A percentile compares a stretch with the other conserved stretches of the same genome.
phyloP scores from a whole-genome alignment of 1,140 invertebrate genomes.

The Nymphalis io region DNA sequence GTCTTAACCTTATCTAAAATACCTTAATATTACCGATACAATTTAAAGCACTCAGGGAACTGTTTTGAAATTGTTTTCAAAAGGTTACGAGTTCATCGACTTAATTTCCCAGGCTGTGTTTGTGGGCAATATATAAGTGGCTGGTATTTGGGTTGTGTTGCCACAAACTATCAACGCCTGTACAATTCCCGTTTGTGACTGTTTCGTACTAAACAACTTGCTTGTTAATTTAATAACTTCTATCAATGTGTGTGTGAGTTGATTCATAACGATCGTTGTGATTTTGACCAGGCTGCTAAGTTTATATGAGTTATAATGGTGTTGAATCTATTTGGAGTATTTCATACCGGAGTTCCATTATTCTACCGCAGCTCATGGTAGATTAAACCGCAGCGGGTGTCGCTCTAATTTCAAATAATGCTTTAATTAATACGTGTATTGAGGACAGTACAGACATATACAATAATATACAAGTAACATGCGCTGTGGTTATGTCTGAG shows the following conservation, averaged over 20 bases:
- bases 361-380: constrained; percentile 35
- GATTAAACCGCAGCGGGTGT: constrained; percentile 41
- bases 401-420: constrained; percentile 42
- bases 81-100: constrained; percentile 4
- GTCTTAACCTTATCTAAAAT: background rate
- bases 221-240: background rate
- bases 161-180: constrained; percentile 3
- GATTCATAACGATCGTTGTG: background rate
- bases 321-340: constrained; percentile 27
- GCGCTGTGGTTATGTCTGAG: no score
- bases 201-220: background rate
- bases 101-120: constrained; percentile 12
- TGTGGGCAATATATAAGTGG: background rate
- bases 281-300: background rate
- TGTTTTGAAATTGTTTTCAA: constrained; percentile 1
- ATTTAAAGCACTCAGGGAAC: background rate
- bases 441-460: constrained; percentile 6
- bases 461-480: no score
- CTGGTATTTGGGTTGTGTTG: constrained; percentile 5
- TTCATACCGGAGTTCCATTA: constrained; percentile 38
- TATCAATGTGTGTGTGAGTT: background rate
- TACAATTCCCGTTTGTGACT: background rate
- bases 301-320: background rate
- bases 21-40: constrained; percentile 2
- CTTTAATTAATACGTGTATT: constrained; percentile 28